Base-by-base conservation (phyloP, 2,113 vertebrate species). In the Rafetus swinhoei region DNA sequence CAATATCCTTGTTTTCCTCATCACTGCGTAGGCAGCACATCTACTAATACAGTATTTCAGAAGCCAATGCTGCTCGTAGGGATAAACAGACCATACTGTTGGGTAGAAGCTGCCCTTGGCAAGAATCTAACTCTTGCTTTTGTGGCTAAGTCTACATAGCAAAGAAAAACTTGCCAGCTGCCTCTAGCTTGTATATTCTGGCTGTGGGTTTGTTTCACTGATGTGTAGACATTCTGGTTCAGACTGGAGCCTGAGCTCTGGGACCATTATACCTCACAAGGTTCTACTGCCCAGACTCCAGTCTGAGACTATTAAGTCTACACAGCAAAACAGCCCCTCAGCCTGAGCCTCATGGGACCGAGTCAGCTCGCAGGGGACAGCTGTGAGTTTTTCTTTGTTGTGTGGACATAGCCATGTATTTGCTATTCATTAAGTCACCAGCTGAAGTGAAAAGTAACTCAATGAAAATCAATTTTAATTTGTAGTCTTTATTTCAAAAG, bases 1-100 rank as follows among this genome's bases (percentile, higher is more conserved):
- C n/a, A 94, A 95, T 96, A 97, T 69, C 95, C 97, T 97, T 97
- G 82, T 95, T 96, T 96, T 97, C 96, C 94, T 93, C 95, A 95
- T 95, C 93, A 94, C 72, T 96, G 95, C 94, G 95, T 87, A 90
- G 94, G 79, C 87, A 97, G 85, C 93, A 96, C 92, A 91, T 89
- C 96, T 96, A 84, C 91, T 95, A 97, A 95, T 94, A 93, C 59
- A 82, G 82, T 16, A 87, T 59, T 96, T 81, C 88, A 89, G 90
- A 95, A 92, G 86, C 90, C 93, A 95, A 86, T 82, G 88, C 50
- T 0, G 3, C 80, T 97, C 79, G 91, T 55, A 10, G 94, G 92
- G 93, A 95, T 91, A 86, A 95, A 90, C 57, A 92, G 88, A 87
- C 85, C 86, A 62, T 87, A 35, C 82, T 57, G 88, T 9, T n/a